Percentiles rank a stretch among this genome's conserved stretches.
These are phyloP conservation scores for Pentalonia nigronervosa DNA, from an alignment of 1,140 invertebrate genomes.

Conservation along the genomic window DNA sequence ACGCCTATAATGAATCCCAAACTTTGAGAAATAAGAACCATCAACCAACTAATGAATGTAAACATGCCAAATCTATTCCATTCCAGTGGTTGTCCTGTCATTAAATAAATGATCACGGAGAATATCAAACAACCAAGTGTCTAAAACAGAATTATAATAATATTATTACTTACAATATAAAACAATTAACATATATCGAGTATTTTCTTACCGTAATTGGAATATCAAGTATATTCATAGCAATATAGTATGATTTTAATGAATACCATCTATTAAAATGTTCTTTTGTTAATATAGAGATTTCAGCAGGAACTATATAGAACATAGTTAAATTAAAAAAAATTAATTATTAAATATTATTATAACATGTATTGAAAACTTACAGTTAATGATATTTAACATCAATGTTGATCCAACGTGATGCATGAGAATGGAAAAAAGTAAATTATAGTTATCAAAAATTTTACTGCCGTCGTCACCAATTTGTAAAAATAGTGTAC, in stretches of 20 bases:
- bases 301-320: conserved; percentile 85
- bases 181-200: background rate
- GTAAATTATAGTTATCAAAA: conserved; percentile 81
- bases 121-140: conserved; percentile 80
- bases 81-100: conserved; percentile 85
- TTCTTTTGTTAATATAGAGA: conserved; percentile 89
- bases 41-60: conserved; percentile 78
- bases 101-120: conserved; percentile 81
- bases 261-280: conserved; percentile 98
- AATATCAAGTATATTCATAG: conserved; percentile 84
- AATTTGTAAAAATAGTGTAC: conserved; percentile 73
- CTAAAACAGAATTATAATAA: conserved; percentile 64
- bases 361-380: conserved; percentile 62
- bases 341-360: background rate
- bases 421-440: conserved; percentile 83
- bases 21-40: conserved; percentile 88
- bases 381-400: conserved; percentile 83
- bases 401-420: conserved; percentile 87
- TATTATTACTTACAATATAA: background rate
- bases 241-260: conserved; percentile 87
- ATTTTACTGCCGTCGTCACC: conserved; percentile 77
- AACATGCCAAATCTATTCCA: conserved; percentile 82
- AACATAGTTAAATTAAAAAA: background rate
- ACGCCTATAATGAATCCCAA: conserved; percentile 88
- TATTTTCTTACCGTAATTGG: conserved; percentile 73